Evolutionary conservation across 1,140 invertebrate species (phyloP).

Genomic region (Microplitis demolitor): DNA sequence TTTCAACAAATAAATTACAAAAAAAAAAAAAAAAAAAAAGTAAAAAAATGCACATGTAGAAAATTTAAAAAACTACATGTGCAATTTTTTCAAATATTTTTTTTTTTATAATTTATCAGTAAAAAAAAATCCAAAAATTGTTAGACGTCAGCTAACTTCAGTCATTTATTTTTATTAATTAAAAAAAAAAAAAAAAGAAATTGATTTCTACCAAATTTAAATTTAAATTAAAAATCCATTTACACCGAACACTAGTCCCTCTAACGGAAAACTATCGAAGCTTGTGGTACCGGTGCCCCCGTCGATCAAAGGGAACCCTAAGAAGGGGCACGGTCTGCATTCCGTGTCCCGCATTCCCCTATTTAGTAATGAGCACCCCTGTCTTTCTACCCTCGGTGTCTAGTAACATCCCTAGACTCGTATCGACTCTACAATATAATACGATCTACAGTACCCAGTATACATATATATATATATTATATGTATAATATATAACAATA

Average conservation of each 20-base stretch:
- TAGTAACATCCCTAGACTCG: not conserved
- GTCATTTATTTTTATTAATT: no score
- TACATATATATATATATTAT: not conserved
- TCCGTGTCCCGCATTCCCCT: not conserved
- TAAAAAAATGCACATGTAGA: no score
- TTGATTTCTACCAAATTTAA: no score
- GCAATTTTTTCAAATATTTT: no score
- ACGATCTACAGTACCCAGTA: not conserved
- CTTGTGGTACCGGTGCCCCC: not conserved
- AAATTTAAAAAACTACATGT: no score
- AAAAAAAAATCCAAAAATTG: no score
- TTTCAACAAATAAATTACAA: no score
- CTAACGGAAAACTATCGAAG: not conserved
- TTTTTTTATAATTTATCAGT: no score
- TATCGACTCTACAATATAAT: not conserved
- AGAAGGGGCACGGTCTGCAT: constrained; percentile 13
- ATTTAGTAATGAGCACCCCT: not conserved
- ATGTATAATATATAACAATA: constrained; percentile 1
- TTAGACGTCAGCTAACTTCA: no score
- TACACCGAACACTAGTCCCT: not conserved
- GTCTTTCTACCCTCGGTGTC: not conserved
- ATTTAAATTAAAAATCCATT: not conserved
- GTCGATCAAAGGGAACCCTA: constrained; percentile 4
- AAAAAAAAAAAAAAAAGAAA: no score
- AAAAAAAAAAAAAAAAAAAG: no score